Conservation (phyloP, 2,113 vertebrate species). For the Toxostoma redivivum region DNA sequence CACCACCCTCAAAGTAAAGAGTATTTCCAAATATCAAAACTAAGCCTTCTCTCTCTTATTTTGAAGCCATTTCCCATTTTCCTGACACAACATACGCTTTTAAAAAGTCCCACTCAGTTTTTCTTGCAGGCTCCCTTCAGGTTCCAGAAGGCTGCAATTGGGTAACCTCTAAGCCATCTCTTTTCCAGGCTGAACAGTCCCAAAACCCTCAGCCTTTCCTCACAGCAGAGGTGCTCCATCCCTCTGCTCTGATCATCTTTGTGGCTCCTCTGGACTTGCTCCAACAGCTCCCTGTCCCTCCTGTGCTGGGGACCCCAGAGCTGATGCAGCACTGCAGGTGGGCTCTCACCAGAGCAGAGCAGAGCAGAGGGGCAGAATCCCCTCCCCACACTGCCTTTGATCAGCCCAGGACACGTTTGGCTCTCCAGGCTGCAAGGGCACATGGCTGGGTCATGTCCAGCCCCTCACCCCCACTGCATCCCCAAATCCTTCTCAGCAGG, state of each 20-base stretch:
- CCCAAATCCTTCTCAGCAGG: not conserved
- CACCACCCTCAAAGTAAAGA: not conserved
- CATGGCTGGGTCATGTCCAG: not conserved
- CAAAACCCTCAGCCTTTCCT: not conserved
- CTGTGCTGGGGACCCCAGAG: not conserved
- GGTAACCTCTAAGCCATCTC: not conserved
- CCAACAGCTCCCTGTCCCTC: not conserved
- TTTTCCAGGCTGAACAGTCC: not conserved
- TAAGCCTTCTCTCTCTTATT: not conserved
- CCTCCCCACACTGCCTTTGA: not conserved
- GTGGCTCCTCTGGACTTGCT: rapidly evolving
- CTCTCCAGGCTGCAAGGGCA: not conserved
- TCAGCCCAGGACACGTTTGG: not conserved
- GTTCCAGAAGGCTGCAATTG: not conserved
- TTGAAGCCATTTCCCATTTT: not conserved
- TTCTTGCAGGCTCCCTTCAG: not conserved
- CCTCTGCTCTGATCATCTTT: not conserved
- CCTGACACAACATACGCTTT: not conserved
- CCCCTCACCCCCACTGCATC: not conserved
- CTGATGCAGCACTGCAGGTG: not conserved
- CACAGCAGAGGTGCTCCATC: not conserved
- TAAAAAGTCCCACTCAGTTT: not conserved
- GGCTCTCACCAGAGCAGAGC: not conserved
- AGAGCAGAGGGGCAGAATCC: not conserved
- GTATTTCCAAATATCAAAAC: not conserved